These are phyloP conservation scores for Mesorhabditis spiculigera DNA, from an alignment of 2,888 invertebrate species.

Conservation along the genomic window DNA sequence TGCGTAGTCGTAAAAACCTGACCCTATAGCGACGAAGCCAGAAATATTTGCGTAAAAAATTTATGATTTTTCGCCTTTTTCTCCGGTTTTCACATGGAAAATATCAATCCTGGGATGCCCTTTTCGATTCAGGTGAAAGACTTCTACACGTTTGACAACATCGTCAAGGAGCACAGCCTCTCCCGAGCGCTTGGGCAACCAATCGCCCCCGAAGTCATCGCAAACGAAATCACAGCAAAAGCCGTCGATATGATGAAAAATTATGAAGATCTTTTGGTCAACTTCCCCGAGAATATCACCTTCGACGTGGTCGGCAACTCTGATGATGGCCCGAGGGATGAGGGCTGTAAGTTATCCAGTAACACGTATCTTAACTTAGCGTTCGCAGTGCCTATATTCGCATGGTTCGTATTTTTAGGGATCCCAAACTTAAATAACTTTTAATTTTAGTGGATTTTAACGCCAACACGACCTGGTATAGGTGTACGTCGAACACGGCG, in stretches of 20 bases:
- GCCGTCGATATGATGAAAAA: neutral
- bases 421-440: too few relatives aligned
- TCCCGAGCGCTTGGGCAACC: too few relatives aligned
- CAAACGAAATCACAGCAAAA: neutral
- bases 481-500: neutral
- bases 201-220: neutral
- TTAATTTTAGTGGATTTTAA: neutral
- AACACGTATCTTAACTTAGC: too few relatives aligned
- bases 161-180: neutral
- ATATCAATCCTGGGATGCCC: neutral
- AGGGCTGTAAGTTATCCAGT: too few relatives aligned
- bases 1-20: conserved; percentile 12
- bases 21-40: neutral
- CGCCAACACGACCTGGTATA: neutral
- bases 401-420: too few relatives aligned
- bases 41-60: too few relatives aligned
- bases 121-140: neutral
- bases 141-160: conserved; percentile 1
- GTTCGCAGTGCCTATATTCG: too few relatives aligned
- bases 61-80: too few relatives aligned
- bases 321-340: too few relatives aligned
- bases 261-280: neutral
- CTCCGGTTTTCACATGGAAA: neutral
- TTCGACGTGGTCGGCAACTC: too few relatives aligned
- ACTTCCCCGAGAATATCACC: too few relatives aligned